Percentiles rank a stretch among this genome's conserved stretches.
Evolutionary conservation across 2,797 vertebrate genomes (phyloP).

Genomic region (Gambusia yucatana): DNA sequence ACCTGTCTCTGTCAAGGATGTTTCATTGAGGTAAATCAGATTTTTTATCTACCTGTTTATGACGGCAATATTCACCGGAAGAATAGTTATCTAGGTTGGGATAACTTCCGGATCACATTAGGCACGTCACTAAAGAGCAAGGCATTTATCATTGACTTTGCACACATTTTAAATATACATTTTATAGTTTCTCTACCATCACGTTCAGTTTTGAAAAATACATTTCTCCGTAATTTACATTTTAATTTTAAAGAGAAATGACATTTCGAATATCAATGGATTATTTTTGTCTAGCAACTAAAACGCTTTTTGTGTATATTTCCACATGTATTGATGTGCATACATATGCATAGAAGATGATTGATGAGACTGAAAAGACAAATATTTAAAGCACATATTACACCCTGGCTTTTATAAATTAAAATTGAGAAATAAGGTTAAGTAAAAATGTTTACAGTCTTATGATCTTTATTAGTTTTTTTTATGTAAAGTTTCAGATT

Average conservation of each 20-base stretch:
- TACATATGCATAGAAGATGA: background rate
- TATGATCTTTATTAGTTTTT: background rate
- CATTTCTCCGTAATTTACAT: background rate
- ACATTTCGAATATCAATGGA: background rate
- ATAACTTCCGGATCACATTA: slow-evolving; percentile 73
- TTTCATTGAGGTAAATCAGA: slow-evolving; percentile 60
- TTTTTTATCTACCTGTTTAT: slow-evolving; percentile 77
- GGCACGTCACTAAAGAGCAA: background rate
- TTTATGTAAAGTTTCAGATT: background rate
- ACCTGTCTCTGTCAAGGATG: slow-evolving; percentile 58
- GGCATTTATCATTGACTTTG: background rate
- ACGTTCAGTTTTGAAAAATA: background rate
- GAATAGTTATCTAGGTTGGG: slow-evolving; percentile 64
- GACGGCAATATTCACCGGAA: slow-evolving; percentile 81
- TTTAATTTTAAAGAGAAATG: background rate
- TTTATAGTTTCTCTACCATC: background rate
- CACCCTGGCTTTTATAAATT: background rate
- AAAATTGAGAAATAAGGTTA: background rate
- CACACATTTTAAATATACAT: background rate
- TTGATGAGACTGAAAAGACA: background rate
- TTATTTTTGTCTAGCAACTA: background rate
- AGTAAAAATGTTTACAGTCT: background rate
- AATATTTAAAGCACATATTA: background rate
- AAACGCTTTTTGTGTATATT: background rate
- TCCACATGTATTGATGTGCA: background rate